Evolutionary conservation across 2,797 vertebrate species (phyloP).

Genomic region (Vultur gryphus): DNA sequence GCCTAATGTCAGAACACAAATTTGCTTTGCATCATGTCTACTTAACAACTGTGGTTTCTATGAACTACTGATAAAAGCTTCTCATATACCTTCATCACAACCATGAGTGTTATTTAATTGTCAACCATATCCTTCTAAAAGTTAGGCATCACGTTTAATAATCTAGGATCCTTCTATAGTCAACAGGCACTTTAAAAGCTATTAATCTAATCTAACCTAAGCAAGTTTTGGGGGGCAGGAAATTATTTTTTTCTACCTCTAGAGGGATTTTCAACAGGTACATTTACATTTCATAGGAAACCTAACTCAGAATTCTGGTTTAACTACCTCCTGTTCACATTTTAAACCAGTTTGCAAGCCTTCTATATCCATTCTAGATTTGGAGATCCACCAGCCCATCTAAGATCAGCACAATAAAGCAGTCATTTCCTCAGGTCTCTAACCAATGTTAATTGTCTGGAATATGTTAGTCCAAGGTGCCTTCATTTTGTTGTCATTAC

Average conservation of each 20-base stretch:
- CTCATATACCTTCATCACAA: not conserved
- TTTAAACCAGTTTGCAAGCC: not conserved
- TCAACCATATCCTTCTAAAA: not conserved
- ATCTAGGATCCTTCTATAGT: not conserved
- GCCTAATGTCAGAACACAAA: not conserved
- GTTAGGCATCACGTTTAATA: not conserved
- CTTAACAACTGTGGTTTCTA: not conserved
- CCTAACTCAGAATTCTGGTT: not conserved
- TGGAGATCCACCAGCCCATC: not conserved
- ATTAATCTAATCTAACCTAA: not conserved
- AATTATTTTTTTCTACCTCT: not conserved
- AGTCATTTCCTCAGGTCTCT: not conserved
- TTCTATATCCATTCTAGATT: not conserved
- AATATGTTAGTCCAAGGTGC: not conserved
- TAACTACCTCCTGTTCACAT: not conserved
- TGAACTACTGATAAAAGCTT: not conserved
- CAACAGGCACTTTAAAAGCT: not conserved
- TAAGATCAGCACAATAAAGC: not conserved
- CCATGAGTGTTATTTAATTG: not conserved
- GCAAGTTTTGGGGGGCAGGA: not conserved
- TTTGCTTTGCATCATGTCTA: accelerated
- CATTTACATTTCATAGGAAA: not conserved
- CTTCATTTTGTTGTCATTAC: not conserved
- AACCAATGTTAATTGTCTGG: not conserved
- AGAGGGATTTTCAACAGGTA: not conserved